Evolutionary conservation across 1,140 invertebrate species (phyloP).

Genomic region (Lepidostoma basale): DNA sequence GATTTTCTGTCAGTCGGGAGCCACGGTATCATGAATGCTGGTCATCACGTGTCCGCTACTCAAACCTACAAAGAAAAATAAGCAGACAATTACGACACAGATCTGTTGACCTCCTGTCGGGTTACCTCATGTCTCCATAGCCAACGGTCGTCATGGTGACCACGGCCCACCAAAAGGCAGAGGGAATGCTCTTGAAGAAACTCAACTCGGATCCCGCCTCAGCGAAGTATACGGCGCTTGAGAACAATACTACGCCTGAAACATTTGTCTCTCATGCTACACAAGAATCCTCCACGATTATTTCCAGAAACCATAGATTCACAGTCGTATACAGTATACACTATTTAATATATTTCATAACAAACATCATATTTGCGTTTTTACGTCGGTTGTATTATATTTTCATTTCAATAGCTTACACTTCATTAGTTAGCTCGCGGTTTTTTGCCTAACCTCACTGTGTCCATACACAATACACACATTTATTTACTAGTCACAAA

Average conservation of each 20-base stretch:
- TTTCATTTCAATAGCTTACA: too few relatives aligned
- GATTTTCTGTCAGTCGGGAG: conserved; percentile 30
- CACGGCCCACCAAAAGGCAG: conserved; percentile 96
- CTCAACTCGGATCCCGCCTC: conserved; percentile 95
- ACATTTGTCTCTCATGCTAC: conserved; percentile 36
- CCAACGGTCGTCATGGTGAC: conserved; percentile 95
- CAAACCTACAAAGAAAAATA: conserved; percentile 9
- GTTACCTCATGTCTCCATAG: conserved; percentile 96
- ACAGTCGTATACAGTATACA: too few relatives aligned
- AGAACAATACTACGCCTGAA: conserved; percentile 95
- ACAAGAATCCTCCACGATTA: conserved; percentile 6
- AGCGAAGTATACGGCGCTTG: conserved; percentile 97
- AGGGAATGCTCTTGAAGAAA: conserved; percentile 97
- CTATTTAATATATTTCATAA: too few relatives aligned
- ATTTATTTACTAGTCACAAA: too few relatives aligned
- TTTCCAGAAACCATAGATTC: too few relatives aligned
- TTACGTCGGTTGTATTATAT: too few relatives aligned
- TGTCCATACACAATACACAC: too few relatives aligned
- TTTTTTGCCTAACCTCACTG: too few relatives aligned
- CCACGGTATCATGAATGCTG: not conserved
- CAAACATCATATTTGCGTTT: too few relatives aligned
- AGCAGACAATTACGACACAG: conserved; percentile 14
- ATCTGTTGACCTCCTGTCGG: not conserved
- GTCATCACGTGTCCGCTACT: conserved; percentile 7
- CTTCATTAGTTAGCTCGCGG: too few relatives aligned